Evolutionary conservation across 2,797 vertebrate species (phyloP).

Genomic region (Triplophysa yarkandensis): DNA sequence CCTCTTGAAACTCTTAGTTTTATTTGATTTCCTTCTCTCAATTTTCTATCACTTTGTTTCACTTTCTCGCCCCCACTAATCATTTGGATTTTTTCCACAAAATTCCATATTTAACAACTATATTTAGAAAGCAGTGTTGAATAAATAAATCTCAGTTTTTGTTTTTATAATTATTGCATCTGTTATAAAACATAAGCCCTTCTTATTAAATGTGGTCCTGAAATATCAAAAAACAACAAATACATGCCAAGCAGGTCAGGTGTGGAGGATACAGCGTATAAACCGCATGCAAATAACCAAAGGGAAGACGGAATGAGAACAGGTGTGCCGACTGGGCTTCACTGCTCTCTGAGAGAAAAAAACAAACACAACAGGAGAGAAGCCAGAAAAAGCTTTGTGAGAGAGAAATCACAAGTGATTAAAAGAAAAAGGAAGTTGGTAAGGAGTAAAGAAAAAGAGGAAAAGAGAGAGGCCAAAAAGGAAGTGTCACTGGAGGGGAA

Average conservation of each 20-base stretch:
- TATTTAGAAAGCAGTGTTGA: no score
- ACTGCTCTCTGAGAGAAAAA: constrained; percentile 1
- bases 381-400: constrained; percentile 5
- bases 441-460: constrained; percentile 23
- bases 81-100: neutral
- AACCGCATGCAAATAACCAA: constrained; percentile 1
- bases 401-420: constrained; percentile 26
- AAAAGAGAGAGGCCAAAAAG: constrained; percentile 49
- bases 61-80: no score
- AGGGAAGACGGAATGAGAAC: constrained; percentile 25
- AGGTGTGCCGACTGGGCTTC: constrained; percentile 22
- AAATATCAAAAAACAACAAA: neutral
- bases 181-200: no score
- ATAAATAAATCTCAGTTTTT: no score
- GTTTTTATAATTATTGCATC: no score
- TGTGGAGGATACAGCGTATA: constrained; percentile 12
- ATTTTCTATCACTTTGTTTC: neutral
- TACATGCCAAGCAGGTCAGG: neutral
- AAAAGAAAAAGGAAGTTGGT: constrained; percentile 35
- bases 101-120: no score
- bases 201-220: neutral
- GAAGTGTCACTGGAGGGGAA: constrained; percentile 65
- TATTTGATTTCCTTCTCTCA: neutral
- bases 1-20: constrained; percentile 20
- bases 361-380: constrained; percentile 8